Evolutionary conservation across 2,797 vertebrate genomes (phyloP), one percentile per base, ranked within the genome.

Genomic region (Typhlichthys eigenmanni): DNA sequence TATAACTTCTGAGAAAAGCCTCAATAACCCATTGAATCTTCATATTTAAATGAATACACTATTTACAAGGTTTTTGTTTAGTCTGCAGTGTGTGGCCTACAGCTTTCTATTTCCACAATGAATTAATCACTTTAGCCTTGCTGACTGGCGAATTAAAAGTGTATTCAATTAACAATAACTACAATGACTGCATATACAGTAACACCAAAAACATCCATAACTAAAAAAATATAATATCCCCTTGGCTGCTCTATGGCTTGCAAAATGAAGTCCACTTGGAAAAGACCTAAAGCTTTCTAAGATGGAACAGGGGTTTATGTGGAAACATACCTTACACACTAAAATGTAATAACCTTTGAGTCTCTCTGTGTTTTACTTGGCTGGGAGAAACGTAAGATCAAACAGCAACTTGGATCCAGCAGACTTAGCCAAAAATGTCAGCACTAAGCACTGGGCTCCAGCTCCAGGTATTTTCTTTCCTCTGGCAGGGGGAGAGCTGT

Each of bases 311-410:
- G 78, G 86, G 76, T 83, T 92, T 88, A 87, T 90, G 84, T 88
- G 91, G 90, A 92, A 90, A 94, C 89, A 90, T 90, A 92, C 89
- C 91, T 91, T 88, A 88, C 79, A 82, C 88, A 91, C 83, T 90
- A 88, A 92, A 91, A 90, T 84, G 85, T 91, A 92, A 92, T 91
- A 92, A 92, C 90, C 87, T 87, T 91, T 87, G 91, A 93, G 89
- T 86, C 84, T 88, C 72, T 85, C 84, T 62, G 87, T 91, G 93
- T 89, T 94, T 92, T 87, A 85, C 81, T 92, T 92, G 94, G 92
- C 91, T 58, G 71, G 66, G 66, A 83, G 81, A 85, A 79, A 79
- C 58, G 58, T 12, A 58, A 91, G 90, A 92, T 92, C 92, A 92
- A 93, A 94, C 88, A 76, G 76, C 85, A 87, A 90, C 88, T 83